phyloP scores from a whole-genome alignment of 2,888 invertebrate genomes.

The Blera fallax region DNA sequence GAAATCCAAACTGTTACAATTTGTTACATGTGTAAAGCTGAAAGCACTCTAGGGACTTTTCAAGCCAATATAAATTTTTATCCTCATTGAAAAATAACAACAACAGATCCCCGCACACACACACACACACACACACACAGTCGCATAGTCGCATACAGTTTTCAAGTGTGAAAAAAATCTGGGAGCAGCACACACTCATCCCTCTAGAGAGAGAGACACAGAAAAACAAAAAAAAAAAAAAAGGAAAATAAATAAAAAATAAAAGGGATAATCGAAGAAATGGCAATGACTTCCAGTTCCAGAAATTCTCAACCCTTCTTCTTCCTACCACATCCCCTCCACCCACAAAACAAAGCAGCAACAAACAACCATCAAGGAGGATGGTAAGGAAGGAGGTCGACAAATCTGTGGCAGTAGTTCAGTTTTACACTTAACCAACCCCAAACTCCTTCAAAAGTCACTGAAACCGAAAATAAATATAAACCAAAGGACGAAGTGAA shows the following conservation, averaged over 20 bases:
- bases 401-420: constrained; percentile 72
- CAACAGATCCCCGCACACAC: constrained; percentile 72
- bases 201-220: background rate
- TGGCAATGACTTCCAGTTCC: constrained; percentile 64
- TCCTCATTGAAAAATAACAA: constrained; percentile 80
- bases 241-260: constrained; percentile 34
- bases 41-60: constrained; percentile 81
- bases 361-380: constrained; percentile 51
- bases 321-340: background rate
- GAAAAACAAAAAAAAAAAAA: too few species aligned
- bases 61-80: constrained; percentile 81
- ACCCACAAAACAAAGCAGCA: constrained; percentile 25
- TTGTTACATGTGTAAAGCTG: constrained; percentile 81
- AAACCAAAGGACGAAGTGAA: constrained; percentile 41
- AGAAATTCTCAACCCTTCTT: constrained; percentile 44
- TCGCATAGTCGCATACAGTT: too few species aligned
- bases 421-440: constrained; percentile 52
- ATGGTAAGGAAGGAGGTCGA: constrained; percentile 47
- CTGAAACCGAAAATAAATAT: constrained; percentile 46
- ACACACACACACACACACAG: background rate
- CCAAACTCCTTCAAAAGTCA: constrained; percentile 59
- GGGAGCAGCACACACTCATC: background rate
- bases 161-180: constrained; percentile 22
- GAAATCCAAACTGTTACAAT: constrained; percentile 77
- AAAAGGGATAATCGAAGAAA: constrained; percentile 70